These are phyloP conservation scores for Neoascia interrupta DNA, from an alignment of 2,888 invertebrate genomes.

Conservation along the genomic window DNA sequence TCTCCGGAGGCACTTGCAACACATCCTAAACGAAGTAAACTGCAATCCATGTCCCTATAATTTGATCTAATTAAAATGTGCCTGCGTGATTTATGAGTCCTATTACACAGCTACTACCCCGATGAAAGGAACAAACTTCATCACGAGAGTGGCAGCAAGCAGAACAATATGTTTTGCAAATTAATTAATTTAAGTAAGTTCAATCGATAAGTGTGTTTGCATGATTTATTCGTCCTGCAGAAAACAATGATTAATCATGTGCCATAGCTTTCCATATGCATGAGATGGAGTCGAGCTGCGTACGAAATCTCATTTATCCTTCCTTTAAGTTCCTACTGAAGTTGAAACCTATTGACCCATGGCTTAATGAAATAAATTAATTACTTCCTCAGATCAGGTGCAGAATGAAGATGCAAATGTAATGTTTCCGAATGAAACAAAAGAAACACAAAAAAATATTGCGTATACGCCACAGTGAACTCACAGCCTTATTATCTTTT, in stretches of 20 bases:
- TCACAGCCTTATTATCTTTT: neutral
- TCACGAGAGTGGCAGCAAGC: too few relatives aligned
- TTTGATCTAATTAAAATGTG: too few relatives aligned
- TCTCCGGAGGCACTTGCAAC: too few relatives aligned
- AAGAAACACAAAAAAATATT: too few relatives aligned
- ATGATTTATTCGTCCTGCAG: neutral
- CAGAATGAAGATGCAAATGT: neutral
- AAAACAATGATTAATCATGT: constrained; percentile 17
- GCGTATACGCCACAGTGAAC: neutral
- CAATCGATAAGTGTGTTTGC: constrained; percentile 4
- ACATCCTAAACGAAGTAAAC: too few relatives aligned
- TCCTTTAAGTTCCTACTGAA: neutral
- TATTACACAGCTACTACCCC: too few relatives aligned
- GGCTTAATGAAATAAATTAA: constrained; percentile 3
- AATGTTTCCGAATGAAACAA: too few relatives aligned
- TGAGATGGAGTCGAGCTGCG: neutral
- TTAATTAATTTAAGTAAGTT: constrained; percentile 40
- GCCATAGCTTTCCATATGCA: neutral
- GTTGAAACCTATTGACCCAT: neutral
- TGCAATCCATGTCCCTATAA: too few relatives aligned
- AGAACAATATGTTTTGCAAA: too few relatives aligned
- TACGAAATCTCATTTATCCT: neutral
- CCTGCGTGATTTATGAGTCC: too few relatives aligned
- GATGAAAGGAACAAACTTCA: too few relatives aligned
- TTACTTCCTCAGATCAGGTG: constrained; percentile 4